Evolutionary conservation across 2,797 vertebrate species (phyloP).

Genomic region (Acanthurus leucopareius): DNA sequence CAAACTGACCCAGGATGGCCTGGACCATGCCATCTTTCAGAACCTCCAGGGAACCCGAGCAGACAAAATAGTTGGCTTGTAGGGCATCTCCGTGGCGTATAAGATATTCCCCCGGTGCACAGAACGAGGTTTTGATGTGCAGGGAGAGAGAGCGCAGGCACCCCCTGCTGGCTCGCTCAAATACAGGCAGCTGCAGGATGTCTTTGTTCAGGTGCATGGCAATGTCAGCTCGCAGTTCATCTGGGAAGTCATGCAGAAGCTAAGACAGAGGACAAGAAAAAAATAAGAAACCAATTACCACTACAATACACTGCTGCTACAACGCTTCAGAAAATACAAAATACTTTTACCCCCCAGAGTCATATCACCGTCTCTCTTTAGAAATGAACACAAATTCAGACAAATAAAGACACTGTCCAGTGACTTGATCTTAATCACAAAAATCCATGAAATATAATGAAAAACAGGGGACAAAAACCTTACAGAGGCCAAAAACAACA

Average conservation of each 20-base stretch:
- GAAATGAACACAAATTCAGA: too few relatives aligned
- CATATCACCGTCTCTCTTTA: too few relatives aligned
- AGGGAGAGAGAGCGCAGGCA: constrained; percentile 96
- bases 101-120: constrained; percentile 96
- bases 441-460: not conserved
- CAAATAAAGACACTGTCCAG: too few relatives aligned
- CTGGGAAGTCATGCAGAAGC: constrained; percentile 97
- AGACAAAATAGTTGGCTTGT: constrained; percentile 96
- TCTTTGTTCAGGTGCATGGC: constrained; percentile 99
- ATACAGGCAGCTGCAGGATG: constrained; percentile 96
- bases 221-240: constrained; percentile 95
- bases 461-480: not conserved
- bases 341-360: not conserved
- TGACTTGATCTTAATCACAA: too few relatives aligned
- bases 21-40: constrained; percentile 92
- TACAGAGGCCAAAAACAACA: not conserved
- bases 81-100: constrained; percentile 94
- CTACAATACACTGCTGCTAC: not conserved
- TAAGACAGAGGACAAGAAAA: constrained; percentile 53
- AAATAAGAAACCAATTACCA: not conserved
- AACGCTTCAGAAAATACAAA: not conserved
- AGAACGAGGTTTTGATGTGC: constrained; percentile 97
- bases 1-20: constrained; percentile 71
- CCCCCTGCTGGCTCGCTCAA: constrained; percentile 93
- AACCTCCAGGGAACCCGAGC: constrained; percentile 96